Base-by-base conservation (phyloP, 2,888 invertebrate genomes). In the Nineta flava region DNA sequence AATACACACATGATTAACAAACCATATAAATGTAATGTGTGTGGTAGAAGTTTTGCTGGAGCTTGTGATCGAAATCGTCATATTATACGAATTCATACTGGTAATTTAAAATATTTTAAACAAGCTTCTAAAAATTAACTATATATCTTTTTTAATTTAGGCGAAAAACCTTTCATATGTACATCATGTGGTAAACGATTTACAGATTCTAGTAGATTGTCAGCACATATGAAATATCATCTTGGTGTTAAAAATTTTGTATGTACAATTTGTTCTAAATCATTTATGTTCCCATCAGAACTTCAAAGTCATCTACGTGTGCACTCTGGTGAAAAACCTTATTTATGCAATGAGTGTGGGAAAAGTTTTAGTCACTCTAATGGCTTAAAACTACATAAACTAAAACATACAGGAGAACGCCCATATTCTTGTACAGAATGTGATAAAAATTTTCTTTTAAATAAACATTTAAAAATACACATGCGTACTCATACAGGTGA, bases 361-460 rank as follows among this genome's bases (percentile, higher is more conserved):
- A 61, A 59, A 49, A 57, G 56, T 38, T 63, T 62, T 51, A 57
- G 62, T 3, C 62, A 63, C 53, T 62, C 62, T 2, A 62, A 61
- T 12, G 61, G 62, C 53, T 56, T 62, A 42, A 62, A 61, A 2
- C 54, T 61, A 47, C 63, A 63, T 54, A 53, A 61, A 42, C 49
- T 62, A 35, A 62, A 62, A 49, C 63, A 63, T 51, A 53, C 53
- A 13, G 63, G 63, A 1, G 62, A 63, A 52, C 62, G 60, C 42
- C 52, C 60, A 16, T 62, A 63, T 53, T 54, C 62, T 12, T 63
- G 63, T 48, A 57, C 58, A 1, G 56, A 60, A 9, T 63, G 63
- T 51, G 63, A 62, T 3, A 63, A 63, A 53, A 59, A 61, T 5
- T 63, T 63, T 52, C 62, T 62, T 47, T 62, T 62, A 52, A 58